phyloP scores from a whole-genome alignment of 2,888 invertebrate species.

The Microchrysa polita region DNA sequence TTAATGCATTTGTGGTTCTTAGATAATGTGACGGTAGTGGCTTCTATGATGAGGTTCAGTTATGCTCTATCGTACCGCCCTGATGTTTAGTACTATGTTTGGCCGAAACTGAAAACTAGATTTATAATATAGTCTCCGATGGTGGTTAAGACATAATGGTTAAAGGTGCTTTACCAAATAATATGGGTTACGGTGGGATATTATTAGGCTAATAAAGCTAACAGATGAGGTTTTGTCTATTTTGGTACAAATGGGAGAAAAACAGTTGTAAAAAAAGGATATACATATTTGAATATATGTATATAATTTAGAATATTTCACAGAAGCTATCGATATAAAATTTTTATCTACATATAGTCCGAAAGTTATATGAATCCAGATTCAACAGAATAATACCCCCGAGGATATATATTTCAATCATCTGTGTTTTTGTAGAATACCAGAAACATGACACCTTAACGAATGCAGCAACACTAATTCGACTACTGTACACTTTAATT shows the following conservation, averaged over 20 bases:
- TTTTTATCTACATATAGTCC: not conserved
- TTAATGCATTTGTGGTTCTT: slow-evolving; percentile 49
- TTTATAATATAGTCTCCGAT: slow-evolving; percentile 21
- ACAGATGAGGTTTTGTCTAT: no score
- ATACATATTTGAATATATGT: not conserved
- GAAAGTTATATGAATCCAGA: not conserved
- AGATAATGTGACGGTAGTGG: slow-evolving; percentile 43
- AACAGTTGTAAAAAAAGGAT: not conserved
- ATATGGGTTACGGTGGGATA: slow-evolving; percentile 39
- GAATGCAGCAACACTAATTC: not conserved
- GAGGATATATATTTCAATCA: not conserved
- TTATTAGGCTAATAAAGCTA: slow-evolving; percentile 25
- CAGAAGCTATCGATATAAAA: not conserved
- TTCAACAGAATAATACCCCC: no score
- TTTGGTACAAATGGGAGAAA: no score
- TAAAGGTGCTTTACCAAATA: slow-evolving; percentile 20
- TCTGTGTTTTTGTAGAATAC: not conserved
- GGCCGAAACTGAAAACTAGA: slow-evolving; percentile 18
- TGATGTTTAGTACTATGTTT: slow-evolving; percentile 2
- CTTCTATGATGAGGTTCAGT: slow-evolving; percentile 31
- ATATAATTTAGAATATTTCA: not conserved
- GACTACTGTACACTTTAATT: not conserved
- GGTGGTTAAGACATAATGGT: slow-evolving; percentile 2
- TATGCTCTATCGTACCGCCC: slow-evolving; percentile 31
- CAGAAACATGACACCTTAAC: not conserved